Conservation (phyloP, 2,888 invertebrate genomes). For the Calliphora vomitoria region DNA sequence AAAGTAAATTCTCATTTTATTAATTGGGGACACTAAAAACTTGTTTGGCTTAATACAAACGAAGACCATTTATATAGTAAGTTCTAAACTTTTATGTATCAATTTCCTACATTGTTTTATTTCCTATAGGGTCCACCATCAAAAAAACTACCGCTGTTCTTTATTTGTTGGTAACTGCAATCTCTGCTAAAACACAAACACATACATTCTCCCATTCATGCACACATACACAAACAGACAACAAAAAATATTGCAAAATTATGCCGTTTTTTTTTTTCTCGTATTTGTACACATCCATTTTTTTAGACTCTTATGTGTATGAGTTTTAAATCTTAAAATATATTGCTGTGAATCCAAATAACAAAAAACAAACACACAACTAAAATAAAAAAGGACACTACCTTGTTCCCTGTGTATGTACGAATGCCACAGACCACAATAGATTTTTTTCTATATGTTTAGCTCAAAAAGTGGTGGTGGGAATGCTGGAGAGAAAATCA, state of each 20-base stretch:
- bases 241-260: constrained; percentile 66
- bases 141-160: not conserved
- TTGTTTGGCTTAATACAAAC: no score
- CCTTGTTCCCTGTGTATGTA: constrained; percentile 38
- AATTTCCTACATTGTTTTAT: no score
- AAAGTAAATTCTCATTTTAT: no score
- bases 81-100: no score
- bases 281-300: not conserved
- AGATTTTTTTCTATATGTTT: no score
- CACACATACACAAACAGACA: not conserved
- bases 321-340: constrained; percentile 69
- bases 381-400: constrained; percentile 55
- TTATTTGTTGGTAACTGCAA: constrained; percentile 5
- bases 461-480: no score
- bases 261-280: constrained; percentile 59
- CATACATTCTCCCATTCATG: not conserved
- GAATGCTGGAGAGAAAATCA: no score
- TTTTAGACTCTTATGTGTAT: constrained; percentile 7
- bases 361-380: not conserved
- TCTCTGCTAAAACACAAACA: constrained; percentile 38
- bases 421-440: constrained; percentile 36
- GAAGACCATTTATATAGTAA: no score
- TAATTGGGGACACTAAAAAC: no score
- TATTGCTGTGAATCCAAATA: constrained; percentile 32
- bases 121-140: not conserved